Evolutionary conservation across 2,888 invertebrate species (phyloP), one percentile per base, ranked within the genome.

Genomic region (Melipona bicolor): DNA sequence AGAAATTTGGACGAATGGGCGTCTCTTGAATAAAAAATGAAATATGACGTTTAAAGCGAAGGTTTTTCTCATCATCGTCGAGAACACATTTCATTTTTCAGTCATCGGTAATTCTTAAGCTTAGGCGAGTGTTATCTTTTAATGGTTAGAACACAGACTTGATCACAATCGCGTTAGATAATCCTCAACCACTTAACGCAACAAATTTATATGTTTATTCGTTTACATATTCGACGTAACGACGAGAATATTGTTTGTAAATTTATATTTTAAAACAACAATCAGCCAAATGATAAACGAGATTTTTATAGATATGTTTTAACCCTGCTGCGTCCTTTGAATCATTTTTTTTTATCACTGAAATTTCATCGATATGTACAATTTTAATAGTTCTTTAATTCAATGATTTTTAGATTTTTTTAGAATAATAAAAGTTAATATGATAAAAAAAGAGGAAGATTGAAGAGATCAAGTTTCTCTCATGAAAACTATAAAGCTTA

Each of bases 1-100:
- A 56, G 56, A n/a, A 56, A 56, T n/a, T 19, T 11, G n/a, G 27
- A 36, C 6, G 50, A 56, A 36, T 9, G 50, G 52, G 17, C 36
- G 50, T 77, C 52, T 77, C 59, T 83, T 15, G 76, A 71, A 83
- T 71, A 49, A 75, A 67, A 75, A 65, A 54, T 56, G 75, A 75
- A 67, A 75, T 43, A 43, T 43, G 65, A 32, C 32, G 67, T 49
- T 59, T 6, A 19, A 24, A 43, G 19, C 36, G 4, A 4, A n/a
- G 21, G 3, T 59, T 24, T 43, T 17, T 21, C 32, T 19, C 24
- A 61, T 27, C 24, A 2, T 32, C 50, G 21, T 9, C 19, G 11
- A 27, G 43, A 49, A 11, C 49, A 49, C 68, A 59, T 67, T 27
- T 68, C 75, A 68, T 76, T 59, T 56, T 76, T 49, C 68, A 49